phyloP scores from a whole-genome alignment of 2,113 vertebrate species.

The Engystomops pustulosus region DNA sequence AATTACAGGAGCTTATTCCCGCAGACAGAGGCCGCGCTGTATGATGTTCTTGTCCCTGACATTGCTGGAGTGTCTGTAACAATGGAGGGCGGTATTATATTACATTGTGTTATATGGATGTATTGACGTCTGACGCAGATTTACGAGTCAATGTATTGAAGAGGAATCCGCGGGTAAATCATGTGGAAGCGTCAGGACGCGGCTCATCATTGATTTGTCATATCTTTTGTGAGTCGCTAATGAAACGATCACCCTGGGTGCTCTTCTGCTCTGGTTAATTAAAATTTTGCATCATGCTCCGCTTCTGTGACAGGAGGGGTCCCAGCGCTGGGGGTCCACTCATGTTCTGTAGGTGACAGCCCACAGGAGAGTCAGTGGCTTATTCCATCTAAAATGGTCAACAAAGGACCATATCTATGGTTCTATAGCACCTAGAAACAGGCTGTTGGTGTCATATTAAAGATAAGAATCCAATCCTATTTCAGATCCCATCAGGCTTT shows the following conservation, averaged over 20 bases:
- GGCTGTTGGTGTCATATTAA: too few species aligned
- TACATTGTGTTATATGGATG: too few species aligned
- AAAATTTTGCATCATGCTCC: not conserved
- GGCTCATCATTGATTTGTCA: slow-evolving; percentile 36
- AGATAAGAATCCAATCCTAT: too few species aligned
- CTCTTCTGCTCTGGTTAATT: slow-evolving; percentile 3
- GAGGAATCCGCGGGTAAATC: not conserved
- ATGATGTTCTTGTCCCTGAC: not conserved
- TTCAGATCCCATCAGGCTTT: too few species aligned
- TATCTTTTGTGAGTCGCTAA: slow-evolving; percentile 34
- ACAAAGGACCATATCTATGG: too few species aligned
- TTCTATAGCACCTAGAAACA: too few species aligned
- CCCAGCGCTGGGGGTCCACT: not conserved
- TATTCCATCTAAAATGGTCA: too few species aligned
- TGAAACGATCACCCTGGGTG: slow-evolving; percentile 31
- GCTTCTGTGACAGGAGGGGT: not conserved
- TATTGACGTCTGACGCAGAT: slow-evolving; percentile 15
- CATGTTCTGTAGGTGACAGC: not conserved
- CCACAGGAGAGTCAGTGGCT: not conserved
- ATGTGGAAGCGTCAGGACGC: not conserved
- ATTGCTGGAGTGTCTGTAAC: not conserved
- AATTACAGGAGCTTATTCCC: not conserved
- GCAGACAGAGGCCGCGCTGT: not conserved
- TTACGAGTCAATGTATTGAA: not conserved
- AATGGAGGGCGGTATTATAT: not conserved